A percentile compares a stretch with the other conserved stretches of the same genome.
These are phyloP conservation scores for Brachirus orientalis DNA, from an alignment of 2,113 vertebrate genomes.

Conservation along the genomic window DNA sequence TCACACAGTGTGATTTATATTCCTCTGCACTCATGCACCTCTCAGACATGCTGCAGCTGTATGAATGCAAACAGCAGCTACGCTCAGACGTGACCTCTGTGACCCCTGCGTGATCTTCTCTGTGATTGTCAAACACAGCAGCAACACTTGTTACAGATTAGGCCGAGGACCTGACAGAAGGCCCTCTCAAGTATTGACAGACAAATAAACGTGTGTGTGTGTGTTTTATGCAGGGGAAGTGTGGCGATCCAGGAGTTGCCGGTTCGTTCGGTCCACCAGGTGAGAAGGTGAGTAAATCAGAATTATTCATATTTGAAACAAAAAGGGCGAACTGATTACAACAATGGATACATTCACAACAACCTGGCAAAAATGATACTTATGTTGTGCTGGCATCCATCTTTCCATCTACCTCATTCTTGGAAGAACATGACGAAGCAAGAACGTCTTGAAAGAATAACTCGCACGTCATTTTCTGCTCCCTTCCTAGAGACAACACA, in stretches of 20 bases:
- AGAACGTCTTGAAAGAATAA: no score
- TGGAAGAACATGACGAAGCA: no score
- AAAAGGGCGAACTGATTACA: no score
- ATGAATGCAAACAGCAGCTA: constrained; percentile 24
- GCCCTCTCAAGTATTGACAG: not conserved
- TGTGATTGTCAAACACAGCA: constrained; percentile 1
- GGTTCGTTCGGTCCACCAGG: constrained; percentile 69
- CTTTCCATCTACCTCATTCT: no score
- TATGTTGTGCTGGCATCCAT: no score
- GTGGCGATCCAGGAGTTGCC: constrained; percentile 65
- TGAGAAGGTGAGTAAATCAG: constrained; percentile 64
- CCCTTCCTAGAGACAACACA: no score
- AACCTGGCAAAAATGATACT: no score
- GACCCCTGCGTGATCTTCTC: constrained; percentile 4
- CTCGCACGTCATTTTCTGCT: no score
- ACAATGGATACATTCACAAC: no score
- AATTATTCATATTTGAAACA: no score
- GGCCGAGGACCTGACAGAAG: not conserved
- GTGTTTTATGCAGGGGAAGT: constrained; percentile 62
- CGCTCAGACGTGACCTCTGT: not conserved
- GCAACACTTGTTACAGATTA: not conserved
- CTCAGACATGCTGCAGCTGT: constrained; percentile 6
- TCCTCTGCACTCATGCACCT: constrained; percentile 3
- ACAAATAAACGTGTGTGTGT: constrained; percentile 30
- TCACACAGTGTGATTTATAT: constrained; percentile 37